phyloP scores from a whole-genome alignment of 2,888 invertebrate genomes.

The Drosophila prolongata region DNA sequence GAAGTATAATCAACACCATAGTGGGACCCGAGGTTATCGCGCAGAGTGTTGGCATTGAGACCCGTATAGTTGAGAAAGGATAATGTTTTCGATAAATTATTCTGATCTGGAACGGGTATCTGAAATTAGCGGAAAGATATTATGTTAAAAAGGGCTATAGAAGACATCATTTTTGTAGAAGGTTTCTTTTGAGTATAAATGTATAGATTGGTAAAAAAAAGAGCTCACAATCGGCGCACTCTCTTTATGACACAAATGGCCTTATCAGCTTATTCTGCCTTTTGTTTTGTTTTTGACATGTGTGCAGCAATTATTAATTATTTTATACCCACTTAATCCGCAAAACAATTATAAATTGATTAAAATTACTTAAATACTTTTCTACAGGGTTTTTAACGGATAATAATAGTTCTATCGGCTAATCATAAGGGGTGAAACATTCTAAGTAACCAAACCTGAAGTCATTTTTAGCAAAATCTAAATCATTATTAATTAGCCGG shows the following conservation, averaged over 20 bases:
- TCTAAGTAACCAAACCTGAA: too few relatives aligned
- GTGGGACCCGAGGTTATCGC: conserved; percentile 90
- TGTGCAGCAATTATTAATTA: neutral
- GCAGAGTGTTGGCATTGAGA: conserved; percentile 89
- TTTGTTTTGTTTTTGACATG: neutral
- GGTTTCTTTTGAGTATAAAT: too few relatives aligned
- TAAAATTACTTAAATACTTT: too few relatives aligned
- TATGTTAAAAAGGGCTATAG: neutral
- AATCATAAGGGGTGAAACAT: too few relatives aligned
- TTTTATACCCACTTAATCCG: too few relatives aligned
- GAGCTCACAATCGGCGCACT: neutral
- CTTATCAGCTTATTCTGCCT: conserved; percentile 5
- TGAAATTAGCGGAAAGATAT: conserved; percentile 79
- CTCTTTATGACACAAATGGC: conserved; percentile 11
- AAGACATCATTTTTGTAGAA: too few relatives aligned
- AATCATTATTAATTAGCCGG: too few relatives aligned
- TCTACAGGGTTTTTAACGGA: too few relatives aligned
- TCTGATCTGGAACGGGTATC: conserved; percentile 92
- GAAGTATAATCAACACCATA: conserved; percentile 93
- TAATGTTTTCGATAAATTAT: conserved; percentile 87
- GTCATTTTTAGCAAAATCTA: too few relatives aligned
- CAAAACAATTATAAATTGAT: too few relatives aligned
- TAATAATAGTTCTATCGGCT: too few relatives aligned
- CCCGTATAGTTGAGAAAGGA: conserved; percentile 90
- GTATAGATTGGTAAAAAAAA: too few relatives aligned